Evolutionary conservation across 2,888 invertebrate species (phyloP).

Genomic region (Alitta virens): DNA sequence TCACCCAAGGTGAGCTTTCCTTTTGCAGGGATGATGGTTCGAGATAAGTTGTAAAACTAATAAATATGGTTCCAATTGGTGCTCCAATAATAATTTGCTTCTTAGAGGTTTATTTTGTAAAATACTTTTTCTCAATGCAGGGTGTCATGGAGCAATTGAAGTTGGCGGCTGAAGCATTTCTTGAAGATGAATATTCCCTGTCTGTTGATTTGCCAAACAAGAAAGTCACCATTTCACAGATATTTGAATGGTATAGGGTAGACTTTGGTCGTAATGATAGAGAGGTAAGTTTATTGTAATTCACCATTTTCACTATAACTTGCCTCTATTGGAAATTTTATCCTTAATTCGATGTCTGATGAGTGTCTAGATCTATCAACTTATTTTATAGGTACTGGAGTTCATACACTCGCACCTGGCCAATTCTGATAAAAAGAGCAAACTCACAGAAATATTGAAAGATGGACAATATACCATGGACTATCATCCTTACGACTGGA

Average conservation of each 20-base stretch:
- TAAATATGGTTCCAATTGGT: no score
- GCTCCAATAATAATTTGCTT: no score
- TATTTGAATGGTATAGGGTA: conserved; percentile 59
- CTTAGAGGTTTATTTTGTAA: no score
- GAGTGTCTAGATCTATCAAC: no score
- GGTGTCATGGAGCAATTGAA: conserved; percentile 42
- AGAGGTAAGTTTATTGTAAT: no score
- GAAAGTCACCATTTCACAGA: conserved; percentile 53
- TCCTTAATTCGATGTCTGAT: no score
- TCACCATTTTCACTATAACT: no score
- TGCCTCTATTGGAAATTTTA: no score
- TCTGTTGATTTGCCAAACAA: conserved; percentile 49
- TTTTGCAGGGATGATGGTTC: no score
- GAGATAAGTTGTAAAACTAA: no score
- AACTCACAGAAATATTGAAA: conserved; percentile 17
- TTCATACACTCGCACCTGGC: conserved; percentile 39
- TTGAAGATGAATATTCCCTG: conserved; percentile 56
- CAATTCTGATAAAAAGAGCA: conserved; percentile 27
- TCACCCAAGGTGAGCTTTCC: conserved; percentile 50
- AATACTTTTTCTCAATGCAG: conserved; percentile 33
- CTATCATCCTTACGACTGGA: conserved; percentile 49
- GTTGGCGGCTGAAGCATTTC: conserved; percentile 49
- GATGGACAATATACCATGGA: conserved; percentile 36
- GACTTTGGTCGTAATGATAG: conserved; percentile 56
- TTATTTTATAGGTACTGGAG: conserved; percentile 44